Percentiles rank a stretch among this genome's conserved stretches.
Conservation (phyloP, 2,113 vertebrate species). For the Chitala chitala region DNA sequence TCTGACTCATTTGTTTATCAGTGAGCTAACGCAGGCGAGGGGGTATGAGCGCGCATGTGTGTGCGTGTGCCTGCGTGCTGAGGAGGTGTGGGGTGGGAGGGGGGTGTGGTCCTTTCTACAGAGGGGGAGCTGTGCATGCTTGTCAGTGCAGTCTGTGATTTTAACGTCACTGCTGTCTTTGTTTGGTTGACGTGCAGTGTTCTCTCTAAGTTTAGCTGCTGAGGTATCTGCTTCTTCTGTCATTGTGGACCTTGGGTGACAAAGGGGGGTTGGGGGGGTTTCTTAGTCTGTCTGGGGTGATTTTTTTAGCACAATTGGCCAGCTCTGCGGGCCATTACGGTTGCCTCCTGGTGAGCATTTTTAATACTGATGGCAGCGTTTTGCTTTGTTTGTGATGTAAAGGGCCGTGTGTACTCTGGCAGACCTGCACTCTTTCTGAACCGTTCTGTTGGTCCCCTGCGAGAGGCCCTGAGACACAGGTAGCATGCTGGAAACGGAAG, state of each 20-base stretch:
- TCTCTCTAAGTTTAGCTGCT: too few species aligned
- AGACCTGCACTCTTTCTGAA: not conserved
- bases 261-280: too few species aligned
- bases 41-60: not conserved
- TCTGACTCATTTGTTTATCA: slow-evolving; percentile 47
- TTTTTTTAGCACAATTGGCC: too few species aligned
- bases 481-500: slow-evolving; percentile 4
- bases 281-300: too few species aligned
- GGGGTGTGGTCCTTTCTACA: not conserved
- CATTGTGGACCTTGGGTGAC: too few species aligned
- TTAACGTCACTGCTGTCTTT: not conserved
- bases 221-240: too few species aligned
- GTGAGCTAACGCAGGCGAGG: slow-evolving; percentile 27
- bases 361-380: too few species aligned
- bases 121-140: not conserved
- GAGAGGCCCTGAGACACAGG: not conserved
- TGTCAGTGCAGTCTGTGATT: not conserved
- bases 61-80: slow-evolving; percentile 16
- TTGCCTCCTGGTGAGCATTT: too few species aligned
- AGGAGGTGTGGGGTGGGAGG: too few species aligned
- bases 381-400: not conserved
- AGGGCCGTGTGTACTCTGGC: not conserved
- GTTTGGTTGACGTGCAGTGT: not conserved
- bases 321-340: too few species aligned
- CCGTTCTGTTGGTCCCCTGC: not conserved